Evolutionary conservation across 2,797 vertebrate species (phyloP), one percentile per base, ranked within the genome.

Genomic region (Sebastes oblongus): DNA sequence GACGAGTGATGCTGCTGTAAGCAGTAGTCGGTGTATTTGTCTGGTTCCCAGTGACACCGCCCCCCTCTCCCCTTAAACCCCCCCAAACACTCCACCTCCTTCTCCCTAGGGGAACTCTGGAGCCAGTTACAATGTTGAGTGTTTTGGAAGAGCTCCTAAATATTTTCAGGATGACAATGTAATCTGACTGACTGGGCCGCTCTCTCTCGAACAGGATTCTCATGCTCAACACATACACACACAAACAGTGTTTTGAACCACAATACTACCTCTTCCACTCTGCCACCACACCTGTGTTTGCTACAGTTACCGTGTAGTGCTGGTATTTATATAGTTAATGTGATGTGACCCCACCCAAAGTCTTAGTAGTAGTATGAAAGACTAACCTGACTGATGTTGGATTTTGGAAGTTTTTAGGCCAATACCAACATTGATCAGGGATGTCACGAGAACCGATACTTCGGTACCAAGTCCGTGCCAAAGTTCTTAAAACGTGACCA

Each of bases 121-220:
- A 93, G 93, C 91, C 91, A 90, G 90, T 95, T 94, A 92, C 90
- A 92, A 88, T 86, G 87, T 91, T 87, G 87, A 92, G 92, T 89
- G 88, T 94, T 93, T 95, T 95, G 95, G 95, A 95, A 91, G 88
- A 89, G 87, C 86, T 95, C 91, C 92, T 90, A 93, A 94, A 95
- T 95, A 94, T 93, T 95, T 95, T 92, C 87, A 89, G 91, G 92
- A 94, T 95, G 94, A 95, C 92, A 92, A 87, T 91, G 91, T 92
- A 93, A 92, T 94, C 91, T 84, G 82, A 91, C 93, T 89, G 92
- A 91, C 92, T 89, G 72, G 65, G 84, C 89, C 39, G 86, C 88
- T 79, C 84, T 86, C 58, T 36, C 58, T 36, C 34, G 11, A 4
- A 85, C 83, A 85, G 72, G 88, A 91, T 93, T 91, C 90, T 90